Conservation (phyloP, 2,113 vertebrate species). For the Callithrix jacchus region DNA sequence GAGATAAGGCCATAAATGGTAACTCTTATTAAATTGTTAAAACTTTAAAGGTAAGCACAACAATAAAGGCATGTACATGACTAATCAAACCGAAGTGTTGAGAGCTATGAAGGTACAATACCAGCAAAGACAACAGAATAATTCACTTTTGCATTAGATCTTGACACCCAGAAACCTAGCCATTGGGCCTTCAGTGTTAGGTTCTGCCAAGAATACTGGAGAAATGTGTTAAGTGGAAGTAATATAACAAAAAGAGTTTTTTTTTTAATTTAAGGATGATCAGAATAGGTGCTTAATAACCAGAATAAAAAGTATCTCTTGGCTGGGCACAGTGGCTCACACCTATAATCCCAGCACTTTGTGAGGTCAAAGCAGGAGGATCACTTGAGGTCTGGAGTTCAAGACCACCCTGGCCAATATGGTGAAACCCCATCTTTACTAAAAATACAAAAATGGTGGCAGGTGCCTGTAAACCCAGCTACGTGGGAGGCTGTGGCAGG, state of each 20-base stretch:
- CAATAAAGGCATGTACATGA: neutral
- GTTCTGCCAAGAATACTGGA: neutral
- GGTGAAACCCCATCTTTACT: too few species aligned
- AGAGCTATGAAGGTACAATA: neutral
- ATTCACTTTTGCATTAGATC: neutral
- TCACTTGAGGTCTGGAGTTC: too few species aligned
- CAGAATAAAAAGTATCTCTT: neutral
- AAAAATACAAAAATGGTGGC: too few species aligned
- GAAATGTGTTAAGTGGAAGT: neutral
- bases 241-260: neutral
- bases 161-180: neutral
- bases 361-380: too few species aligned
- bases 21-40: neutral
- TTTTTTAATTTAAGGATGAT: neutral
- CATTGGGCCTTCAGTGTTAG: neutral
- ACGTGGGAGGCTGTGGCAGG: too few species aligned
- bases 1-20: neutral
- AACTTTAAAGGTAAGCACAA: neutral
- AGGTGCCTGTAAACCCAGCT: too few species aligned
- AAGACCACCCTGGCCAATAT: too few species aligned
- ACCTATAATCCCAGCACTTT: too few species aligned
- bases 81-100: neutral
- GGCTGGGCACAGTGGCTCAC: too few species aligned
- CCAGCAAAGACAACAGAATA: neutral
- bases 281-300: neutral